Conservation (phyloP, 2,797 vertebrate species). For the Myiotriccus ornatus region DNA sequence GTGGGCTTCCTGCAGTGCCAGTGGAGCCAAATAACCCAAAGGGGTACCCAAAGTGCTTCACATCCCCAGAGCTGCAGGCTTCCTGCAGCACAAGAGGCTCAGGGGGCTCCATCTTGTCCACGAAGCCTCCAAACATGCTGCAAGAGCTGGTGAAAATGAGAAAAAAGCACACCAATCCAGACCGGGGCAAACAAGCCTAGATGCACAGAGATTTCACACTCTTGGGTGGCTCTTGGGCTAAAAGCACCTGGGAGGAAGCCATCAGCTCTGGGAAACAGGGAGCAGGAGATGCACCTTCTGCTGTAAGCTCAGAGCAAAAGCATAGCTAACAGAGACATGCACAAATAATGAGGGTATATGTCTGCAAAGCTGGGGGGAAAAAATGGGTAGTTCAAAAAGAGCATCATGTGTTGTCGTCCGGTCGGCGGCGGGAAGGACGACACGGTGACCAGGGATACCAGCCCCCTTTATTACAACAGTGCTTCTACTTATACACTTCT, state of each 20-base stretch:
- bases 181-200: neutral
- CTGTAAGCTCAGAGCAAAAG: neutral
- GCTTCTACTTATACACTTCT: no score
- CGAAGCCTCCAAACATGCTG: neutral
- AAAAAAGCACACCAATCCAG: neutral
- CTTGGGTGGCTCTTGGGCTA: neutral
- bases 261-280: neutral
- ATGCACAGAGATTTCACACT: neutral
- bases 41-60: neutral
- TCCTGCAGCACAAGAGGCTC: neutral
- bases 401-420: no score
- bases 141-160: neutral
- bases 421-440: no score
- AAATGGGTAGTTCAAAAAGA: neutral
- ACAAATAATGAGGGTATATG: rapidly evolving
- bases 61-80: neutral
- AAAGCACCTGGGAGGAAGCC: neutral
- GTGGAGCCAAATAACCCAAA: neutral
- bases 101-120: neutral
- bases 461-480: no score
- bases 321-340: neutral
- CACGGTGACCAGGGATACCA: no score
- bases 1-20: rapidly evolving
- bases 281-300: neutral
- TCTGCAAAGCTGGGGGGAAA: neutral